Evolutionary conservation across 2,888 invertebrate genomes (phyloP).

Genomic region (Opisthograptis luteolata): DNA sequence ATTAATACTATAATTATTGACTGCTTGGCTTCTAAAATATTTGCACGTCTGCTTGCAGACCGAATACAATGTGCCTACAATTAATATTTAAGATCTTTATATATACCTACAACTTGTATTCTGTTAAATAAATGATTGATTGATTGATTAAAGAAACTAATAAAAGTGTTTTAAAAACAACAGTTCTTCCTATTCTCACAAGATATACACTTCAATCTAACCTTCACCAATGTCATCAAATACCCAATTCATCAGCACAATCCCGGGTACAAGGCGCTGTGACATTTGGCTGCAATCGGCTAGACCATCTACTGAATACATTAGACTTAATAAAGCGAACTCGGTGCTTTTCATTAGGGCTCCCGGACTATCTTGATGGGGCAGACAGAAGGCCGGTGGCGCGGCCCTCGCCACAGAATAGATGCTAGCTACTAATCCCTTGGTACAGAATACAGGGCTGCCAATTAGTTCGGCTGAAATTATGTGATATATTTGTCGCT

Average conservation of each 20-base stretch:
- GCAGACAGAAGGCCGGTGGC: constrained; percentile 38
- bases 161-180: too few species aligned
- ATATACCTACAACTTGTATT: too few species aligned
- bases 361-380: constrained; percentile 71
- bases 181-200: neutral
- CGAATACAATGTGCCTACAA: too few species aligned
- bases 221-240: constrained; percentile 37
- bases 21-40: too few species aligned
- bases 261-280: constrained; percentile 45
- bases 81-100: too few species aligned
- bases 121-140: too few species aligned
- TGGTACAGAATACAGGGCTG: constrained; percentile 39
- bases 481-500: constrained; percentile 12
- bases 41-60: too few species aligned
- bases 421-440: too few species aligned
- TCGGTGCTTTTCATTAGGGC: constrained; percentile 77
- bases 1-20: too few species aligned
- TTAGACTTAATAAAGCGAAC: constrained; percentile 81
- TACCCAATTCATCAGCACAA: constrained; percentile 41
- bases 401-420: constrained; percentile 25
- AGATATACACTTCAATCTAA: constrained; percentile 25
- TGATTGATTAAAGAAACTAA: too few species aligned
- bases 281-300: constrained; percentile 74
- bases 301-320: constrained; percentile 75
- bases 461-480: constrained; percentile 22